Evolutionary conservation across 2,113 vertebrate genomes (phyloP), one percentile per base, ranked within the genome.

Genomic region (Oryzias melastigma): DNA sequence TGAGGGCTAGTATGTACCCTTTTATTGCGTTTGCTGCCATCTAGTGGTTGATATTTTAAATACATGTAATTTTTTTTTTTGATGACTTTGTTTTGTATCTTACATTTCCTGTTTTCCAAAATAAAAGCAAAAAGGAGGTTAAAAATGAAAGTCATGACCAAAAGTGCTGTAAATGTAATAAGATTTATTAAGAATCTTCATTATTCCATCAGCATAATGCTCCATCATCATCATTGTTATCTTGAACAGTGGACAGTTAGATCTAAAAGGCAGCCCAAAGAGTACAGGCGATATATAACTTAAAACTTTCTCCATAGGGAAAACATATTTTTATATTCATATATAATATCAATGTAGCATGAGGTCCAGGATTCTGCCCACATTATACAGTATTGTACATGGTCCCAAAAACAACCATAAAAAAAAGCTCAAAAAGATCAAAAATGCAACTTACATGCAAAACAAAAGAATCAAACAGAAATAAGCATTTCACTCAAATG

Each of bases 241-340:
- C 81, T 91, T 90, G 84, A 91, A 92, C 88, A 89, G 87, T 91
- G 91, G 90, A 91, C 90, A 91, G 85, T 91, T 89, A 80, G 86
- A 91, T 92, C 88, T 91, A 86, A 91, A 92, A 90, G 90, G 90
- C 89, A 92, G 91, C 92, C 92, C 92, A 91, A 87, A 92, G 90
- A 87, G 83, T 91, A 91, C 92, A 92, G 92, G 92, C 91, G 80
- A 91, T 91, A 90, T 91, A 91, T 90, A 92, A 93, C 91, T 91
- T 92, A 91, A 87, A 90, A 92, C 93, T 95, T 95, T 95, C 94
- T 93, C 93, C 93, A 94, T 94, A 95, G 93, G 93, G 94, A 95
- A 95, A 93, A 94, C 81, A 79, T 81, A 80, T 83, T 86, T 87
- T 87, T 85, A 88, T 89, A 91, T 90, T 90, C 82, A 74, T 91